A percentile compares a stretch with the other conserved stretches of the same genome.
Conservation (phyloP, 2,888 invertebrate genomes). For the Disparrhopalites patrizii region DNA sequence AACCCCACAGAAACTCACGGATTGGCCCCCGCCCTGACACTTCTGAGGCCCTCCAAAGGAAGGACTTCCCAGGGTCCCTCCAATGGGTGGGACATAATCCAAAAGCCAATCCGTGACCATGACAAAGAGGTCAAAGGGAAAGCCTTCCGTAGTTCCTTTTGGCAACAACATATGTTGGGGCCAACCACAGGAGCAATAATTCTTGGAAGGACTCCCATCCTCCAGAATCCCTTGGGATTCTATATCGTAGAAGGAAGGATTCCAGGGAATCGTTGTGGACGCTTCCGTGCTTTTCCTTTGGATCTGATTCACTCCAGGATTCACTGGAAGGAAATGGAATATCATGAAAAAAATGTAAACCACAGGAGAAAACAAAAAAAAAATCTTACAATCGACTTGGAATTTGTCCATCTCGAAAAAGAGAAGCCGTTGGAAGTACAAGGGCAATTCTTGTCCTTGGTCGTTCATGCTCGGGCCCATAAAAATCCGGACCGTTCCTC, state of each 20-base stretch:
- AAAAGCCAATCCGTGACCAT: slow-evolving; percentile 48
- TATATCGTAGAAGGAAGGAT: slow-evolving; percentile 66
- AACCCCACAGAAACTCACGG: slow-evolving; percentile 73
- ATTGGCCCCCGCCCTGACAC: slow-evolving; percentile 60
- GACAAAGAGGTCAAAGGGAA: slow-evolving; percentile 49
- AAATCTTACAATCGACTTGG: slow-evolving; percentile 40
- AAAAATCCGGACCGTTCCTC: slow-evolving; percentile 68
- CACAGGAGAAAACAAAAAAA: not conserved
- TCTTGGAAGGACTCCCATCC: slow-evolving; percentile 69
- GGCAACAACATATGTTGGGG: slow-evolving; percentile 76
- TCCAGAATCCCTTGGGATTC: no score
- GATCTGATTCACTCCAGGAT: slow-evolving; percentile 58
- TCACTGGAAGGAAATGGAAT: slow-evolving; percentile 55
- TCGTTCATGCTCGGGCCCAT: slow-evolving; percentile 64
- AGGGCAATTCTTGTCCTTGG: slow-evolving; percentile 61
- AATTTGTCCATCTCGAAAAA: slow-evolving; percentile 74
- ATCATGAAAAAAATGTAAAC: not conserved
- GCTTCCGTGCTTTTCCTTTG: slow-evolving; percentile 66
- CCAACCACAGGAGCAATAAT: slow-evolving; percentile 80
- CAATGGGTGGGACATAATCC: slow-evolving; percentile 22
- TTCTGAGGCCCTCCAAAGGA: not conserved
- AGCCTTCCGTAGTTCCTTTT: slow-evolving; percentile 58
- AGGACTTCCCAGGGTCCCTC: not conserved
- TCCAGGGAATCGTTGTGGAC: slow-evolving; percentile 76
- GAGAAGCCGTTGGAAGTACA: slow-evolving; percentile 61